These are phyloP conservation scores for Mamestra brassicae DNA, from an alignment of 2,888 invertebrate genomes.

Conservation along the genomic window DNA sequence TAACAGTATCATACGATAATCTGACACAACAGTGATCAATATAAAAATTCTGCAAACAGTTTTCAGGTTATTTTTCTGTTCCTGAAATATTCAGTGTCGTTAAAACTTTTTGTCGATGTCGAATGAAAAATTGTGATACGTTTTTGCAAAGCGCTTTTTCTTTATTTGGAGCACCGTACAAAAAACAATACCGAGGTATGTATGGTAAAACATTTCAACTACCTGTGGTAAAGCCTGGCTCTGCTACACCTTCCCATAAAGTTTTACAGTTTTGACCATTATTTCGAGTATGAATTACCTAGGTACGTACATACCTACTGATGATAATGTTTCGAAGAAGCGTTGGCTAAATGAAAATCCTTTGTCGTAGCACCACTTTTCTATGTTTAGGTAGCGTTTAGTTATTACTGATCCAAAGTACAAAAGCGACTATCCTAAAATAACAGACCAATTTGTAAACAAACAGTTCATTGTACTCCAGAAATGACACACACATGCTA, in stretches of 20 bases:
- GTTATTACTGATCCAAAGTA: background rate
- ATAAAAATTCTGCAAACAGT: background rate
- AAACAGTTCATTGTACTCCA: conserved; percentile 34
- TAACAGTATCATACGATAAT: background rate
- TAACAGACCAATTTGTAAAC: conserved; percentile 26
- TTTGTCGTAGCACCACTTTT: background rate
- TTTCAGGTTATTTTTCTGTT: background rate
- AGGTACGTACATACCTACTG: too few relatives aligned
- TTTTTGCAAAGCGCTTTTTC: background rate
- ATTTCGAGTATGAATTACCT: too few relatives aligned
- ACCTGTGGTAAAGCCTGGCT: background rate
- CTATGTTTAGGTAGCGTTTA: background rate
- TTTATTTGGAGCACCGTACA: background rate
- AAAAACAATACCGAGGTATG: background rate
- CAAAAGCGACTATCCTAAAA: conserved; percentile 8
- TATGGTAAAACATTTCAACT: background rate
- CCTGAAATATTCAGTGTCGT: conserved; percentile 1
- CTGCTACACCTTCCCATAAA: too few relatives aligned
- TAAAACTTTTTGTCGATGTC: conserved; percentile 1
- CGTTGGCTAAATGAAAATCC: background rate
- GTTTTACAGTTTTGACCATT: too few relatives aligned
- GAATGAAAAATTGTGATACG: background rate
- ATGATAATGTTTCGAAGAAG: background rate
- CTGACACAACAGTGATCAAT: background rate
- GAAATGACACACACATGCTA: conserved; percentile 55